A percentile compares a stretch with the other conserved stretches of the same genome.
phyloP scores from a whole-genome alignment of 2,113 vertebrate genomes.

The Bombycilla garrulus region DNA sequence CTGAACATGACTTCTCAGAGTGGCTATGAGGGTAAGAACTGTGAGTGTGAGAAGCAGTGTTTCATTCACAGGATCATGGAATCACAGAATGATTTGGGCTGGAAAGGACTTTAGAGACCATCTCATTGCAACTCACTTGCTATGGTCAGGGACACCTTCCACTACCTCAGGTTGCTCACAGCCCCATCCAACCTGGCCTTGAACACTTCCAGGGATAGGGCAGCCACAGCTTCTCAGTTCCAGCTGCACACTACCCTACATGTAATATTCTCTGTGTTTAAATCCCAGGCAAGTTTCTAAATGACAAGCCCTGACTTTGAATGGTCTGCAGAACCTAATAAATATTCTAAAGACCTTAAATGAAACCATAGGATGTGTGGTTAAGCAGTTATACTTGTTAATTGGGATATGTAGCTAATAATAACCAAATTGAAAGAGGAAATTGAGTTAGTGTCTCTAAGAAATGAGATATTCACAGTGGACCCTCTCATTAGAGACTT shows the following conservation, averaged over 20 bases:
- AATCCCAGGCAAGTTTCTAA: background rate
- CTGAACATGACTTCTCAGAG: background rate
- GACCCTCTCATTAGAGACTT: background rate
- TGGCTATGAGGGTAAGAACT: fast-evolving
- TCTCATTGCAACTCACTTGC: fast-evolving
- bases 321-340: background rate
- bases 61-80: background rate
- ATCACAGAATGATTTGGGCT: background rate
- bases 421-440: slow-evolving; percentile 25
- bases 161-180: background rate
- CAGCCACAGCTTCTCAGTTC: background rate
- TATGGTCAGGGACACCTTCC: background rate
- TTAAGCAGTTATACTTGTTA: background rate
- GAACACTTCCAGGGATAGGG: background rate
- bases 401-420: background rate
- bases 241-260: background rate
- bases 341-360: background rate
- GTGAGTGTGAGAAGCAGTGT: background rate
- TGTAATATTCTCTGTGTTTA: background rate
- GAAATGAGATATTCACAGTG: background rate
- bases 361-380: background rate
- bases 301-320: background rate
- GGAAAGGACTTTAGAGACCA: background rate
- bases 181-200: background rate
- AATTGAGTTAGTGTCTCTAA: slow-evolving; percentile 8